Evolutionary conservation across 1,140 invertebrate species (phyloP).

Genomic region (Coptotermes formosanus): DNA sequence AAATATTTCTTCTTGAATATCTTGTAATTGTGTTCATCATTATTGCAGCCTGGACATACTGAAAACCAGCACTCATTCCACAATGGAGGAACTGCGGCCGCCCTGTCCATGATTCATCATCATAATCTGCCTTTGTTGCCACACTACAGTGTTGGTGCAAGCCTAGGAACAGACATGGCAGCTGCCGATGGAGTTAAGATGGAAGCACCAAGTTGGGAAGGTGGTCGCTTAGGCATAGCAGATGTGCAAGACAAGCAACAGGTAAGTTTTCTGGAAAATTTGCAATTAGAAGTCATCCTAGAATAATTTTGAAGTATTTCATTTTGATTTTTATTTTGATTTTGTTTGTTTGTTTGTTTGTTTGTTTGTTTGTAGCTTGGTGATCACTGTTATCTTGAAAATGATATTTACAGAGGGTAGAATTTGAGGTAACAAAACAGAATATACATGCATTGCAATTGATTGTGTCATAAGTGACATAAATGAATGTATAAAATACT

Average conservation of each 20-base stretch:
- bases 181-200: conserved; percentile 47
- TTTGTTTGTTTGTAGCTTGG: too few species aligned
- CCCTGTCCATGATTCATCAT: conserved; percentile 46
- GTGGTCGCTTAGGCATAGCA: conserved; percentile 40
- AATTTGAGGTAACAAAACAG: too few species aligned
- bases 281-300: too few species aligned
- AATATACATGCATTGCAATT: too few species aligned
- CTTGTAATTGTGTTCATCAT: background rate
- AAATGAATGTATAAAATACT: too few species aligned
- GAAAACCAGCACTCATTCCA: conserved; percentile 48
- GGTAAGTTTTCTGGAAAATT: conserved; percentile 39
- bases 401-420: too few species aligned
- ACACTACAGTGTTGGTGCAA: conserved; percentile 43
- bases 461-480: too few species aligned
- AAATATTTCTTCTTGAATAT: too few species aligned
- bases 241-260: conserved; percentile 52
- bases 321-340: too few species aligned
- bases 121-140: conserved; percentile 35
- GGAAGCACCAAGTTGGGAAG: conserved; percentile 47
- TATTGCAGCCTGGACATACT: conserved; percentile 43
- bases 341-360: too few species aligned
- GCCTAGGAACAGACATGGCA: conserved; percentile 45
- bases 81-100: conserved; percentile 47
- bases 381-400: too few species aligned
- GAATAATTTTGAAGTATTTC: too few species aligned